Evolutionary conservation across 2,888 invertebrate species (phyloP).

Genomic region (Drosophila affinis): DNA sequence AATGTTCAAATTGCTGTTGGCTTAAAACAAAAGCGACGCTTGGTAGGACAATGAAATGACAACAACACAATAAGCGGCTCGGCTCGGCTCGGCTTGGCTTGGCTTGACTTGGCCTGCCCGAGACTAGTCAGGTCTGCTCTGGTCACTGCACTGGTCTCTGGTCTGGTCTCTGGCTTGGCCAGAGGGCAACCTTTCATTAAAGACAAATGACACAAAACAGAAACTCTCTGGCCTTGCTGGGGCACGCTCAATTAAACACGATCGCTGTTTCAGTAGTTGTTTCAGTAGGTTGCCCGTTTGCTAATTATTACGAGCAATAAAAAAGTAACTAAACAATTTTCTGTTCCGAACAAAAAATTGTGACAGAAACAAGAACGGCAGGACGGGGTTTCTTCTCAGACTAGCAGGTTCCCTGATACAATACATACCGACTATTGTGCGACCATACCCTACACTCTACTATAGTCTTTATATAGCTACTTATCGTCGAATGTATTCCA

Average conservation of each 20-base stretch:
- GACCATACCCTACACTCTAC: too few relatives aligned
- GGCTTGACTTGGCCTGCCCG: slow-evolving; percentile 1
- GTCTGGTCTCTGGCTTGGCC: slow-evolving; percentile 20
- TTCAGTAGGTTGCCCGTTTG: slow-evolving; percentile 46
- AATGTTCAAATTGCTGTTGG: slow-evolving; percentile 65
- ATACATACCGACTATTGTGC: too few relatives aligned
- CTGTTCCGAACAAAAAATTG: neutral
- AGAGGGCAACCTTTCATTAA: slow-evolving; percentile 68
- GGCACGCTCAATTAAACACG: slow-evolving; percentile 81
- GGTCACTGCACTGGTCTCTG: neutral
- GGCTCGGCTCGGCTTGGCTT: slow-evolving; percentile 15
- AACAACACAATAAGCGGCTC: slow-evolving; percentile 1
- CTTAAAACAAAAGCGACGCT: slow-evolving; percentile 72
- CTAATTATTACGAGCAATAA: slow-evolving; percentile 61
- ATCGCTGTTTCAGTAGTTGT: slow-evolving; percentile 66
- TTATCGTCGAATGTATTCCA: too few relatives aligned
- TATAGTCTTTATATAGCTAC: too few relatives aligned
- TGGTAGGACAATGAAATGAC: slow-evolving; percentile 56
- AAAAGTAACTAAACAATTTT: slow-evolving; percentile 1
- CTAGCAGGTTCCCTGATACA: too few relatives aligned
- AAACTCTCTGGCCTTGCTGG: slow-evolving; percentile 27
- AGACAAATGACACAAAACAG: slow-evolving; percentile 65
- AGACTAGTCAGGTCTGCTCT: neutral
- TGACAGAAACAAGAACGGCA: neutral
- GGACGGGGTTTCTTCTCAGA: too few relatives aligned